phyloP scores from a whole-genome alignment of 1,140 invertebrate genomes.

The Drosophila nikananu region DNA sequence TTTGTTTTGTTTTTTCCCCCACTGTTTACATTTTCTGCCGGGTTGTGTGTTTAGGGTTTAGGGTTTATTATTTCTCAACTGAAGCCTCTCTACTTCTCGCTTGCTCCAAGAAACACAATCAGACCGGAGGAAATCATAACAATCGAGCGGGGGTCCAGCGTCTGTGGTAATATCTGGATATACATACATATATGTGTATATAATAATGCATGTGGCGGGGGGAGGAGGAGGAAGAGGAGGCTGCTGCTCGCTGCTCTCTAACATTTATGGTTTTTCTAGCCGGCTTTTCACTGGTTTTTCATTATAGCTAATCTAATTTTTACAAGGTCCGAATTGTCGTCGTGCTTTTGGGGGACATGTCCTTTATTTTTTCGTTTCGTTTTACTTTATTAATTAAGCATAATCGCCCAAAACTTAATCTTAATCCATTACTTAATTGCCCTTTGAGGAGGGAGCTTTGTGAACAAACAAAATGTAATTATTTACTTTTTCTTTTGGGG shows the following conservation, averaged over 20 bases:
- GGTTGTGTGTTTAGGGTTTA: conserved; percentile 5
- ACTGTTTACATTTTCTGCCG: conserved; percentile 28
- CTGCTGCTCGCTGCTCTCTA: conserved; percentile 7
- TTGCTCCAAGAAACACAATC: conserved; percentile 19
- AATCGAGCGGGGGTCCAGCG: conserved; percentile 21
- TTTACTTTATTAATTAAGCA: conserved; percentile 7
- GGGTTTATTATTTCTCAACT: conserved; percentile 8
- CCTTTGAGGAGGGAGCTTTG: conserved; percentile 31
- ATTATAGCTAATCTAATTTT: conserved; percentile 39
- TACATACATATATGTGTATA: conserved; percentile 3
- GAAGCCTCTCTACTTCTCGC: conserved; percentile 2
- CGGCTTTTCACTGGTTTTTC: conserved; percentile 19
- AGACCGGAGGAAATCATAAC: conserved; percentile 33
- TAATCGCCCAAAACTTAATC: conserved; percentile 30
- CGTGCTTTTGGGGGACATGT: conserved; percentile 3
- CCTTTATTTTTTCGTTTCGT: background rate
- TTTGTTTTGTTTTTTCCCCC: background rate
- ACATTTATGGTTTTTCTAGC: conserved; percentile 8
- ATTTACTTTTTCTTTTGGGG: too few species aligned
- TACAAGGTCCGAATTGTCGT: conserved; percentile 29
- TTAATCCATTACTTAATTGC: conserved; percentile 39
- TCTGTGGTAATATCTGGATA: conserved; percentile 19
- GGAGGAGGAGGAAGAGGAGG: background rate
- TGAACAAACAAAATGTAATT: conserved; percentile 8
- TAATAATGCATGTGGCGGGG: conserved; percentile 15